Percentiles rank a stretch among this genome's conserved stretches.
These are phyloP conservation scores for Nysson spinosus DNA, from an alignment of 2,888 invertebrate genomes.

Conservation along the genomic window DNA sequence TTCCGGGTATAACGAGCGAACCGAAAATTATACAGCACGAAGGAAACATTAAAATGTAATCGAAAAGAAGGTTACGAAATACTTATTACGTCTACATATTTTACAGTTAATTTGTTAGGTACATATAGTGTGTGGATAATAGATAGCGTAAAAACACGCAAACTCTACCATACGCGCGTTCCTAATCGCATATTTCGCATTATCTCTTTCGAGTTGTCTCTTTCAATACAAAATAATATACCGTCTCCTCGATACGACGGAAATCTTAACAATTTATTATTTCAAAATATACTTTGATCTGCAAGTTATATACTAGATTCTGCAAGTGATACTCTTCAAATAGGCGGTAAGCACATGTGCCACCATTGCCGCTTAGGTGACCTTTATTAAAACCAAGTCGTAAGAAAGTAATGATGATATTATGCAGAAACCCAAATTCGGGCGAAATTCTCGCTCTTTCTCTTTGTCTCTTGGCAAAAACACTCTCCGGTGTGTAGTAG, in stretches of 20 bases:
- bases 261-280: slow-evolving; percentile 52
- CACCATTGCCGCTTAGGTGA: slow-evolving; percentile 21
- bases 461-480: slow-evolving; percentile 50
- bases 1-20: slow-evolving; percentile 6
- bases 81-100: slow-evolving; percentile 48
- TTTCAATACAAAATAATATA: slow-evolving; percentile 49
- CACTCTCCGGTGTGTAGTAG: slow-evolving; percentile 28
- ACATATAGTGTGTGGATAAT: slow-evolving; percentile 36
- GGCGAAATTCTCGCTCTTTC: too few species aligned
- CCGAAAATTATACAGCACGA: slow-evolving; percentile 32
- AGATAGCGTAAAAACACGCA: slow-evolving; percentile 38
- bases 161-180: slow-evolving; percentile 9
- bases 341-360: slow-evolving; percentile 46
- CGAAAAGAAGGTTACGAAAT: slow-evolving; percentile 41
- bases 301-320: slow-evolving; percentile 35
- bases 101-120: slow-evolving; percentile 57
- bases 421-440: slow-evolving; percentile 25
- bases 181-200: slow-evolving; percentile 19
- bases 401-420: slow-evolving; percentile 10
- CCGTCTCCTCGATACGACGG: slow-evolving; percentile 16
- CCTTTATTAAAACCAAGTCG: slow-evolving; percentile 24
- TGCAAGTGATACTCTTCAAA: slow-evolving; percentile 26
- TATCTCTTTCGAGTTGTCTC: slow-evolving; percentile 17
- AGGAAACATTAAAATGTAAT: slow-evolving; percentile 26
- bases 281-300: slow-evolving; percentile 64